Evolutionary conservation across 2,888 invertebrate species (phyloP).

Genomic region (Hypomecis atomaria): DNA sequence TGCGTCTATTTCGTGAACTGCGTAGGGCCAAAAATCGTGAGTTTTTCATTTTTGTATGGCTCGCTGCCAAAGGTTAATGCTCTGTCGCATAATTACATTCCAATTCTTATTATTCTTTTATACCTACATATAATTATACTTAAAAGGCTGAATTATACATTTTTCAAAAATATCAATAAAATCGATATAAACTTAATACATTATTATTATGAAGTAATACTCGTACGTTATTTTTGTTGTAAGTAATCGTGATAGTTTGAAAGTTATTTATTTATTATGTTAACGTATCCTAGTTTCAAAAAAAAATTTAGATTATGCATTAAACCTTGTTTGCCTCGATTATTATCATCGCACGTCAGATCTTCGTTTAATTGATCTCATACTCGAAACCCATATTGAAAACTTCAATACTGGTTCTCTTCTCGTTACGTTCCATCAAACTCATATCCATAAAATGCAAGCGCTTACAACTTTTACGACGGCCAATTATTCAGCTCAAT

Average conservation of each 20-base stretch:
- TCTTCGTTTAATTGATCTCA: no score
- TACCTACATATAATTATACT: neutral
- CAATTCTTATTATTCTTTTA: neutral
- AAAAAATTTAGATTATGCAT: no score
- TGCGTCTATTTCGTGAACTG: slow-evolving; percentile 23
- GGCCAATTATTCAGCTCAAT: slow-evolving; percentile 21
- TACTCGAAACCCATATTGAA: neutral
- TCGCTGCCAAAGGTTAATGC: slow-evolving; percentile 25
- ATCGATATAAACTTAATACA: no score
- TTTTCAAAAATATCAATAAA: no score
- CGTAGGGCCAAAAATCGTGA: slow-evolving; percentile 4
- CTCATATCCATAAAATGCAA: slow-evolving; percentile 12
- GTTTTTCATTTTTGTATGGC: slow-evolving; percentile 15
- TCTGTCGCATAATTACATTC: slow-evolving; percentile 11
- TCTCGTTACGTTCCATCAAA: neutral
- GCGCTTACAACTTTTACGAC: slow-evolving; percentile 16
- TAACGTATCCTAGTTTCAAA: no score
- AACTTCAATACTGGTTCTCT: neutral
- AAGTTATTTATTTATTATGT: no score
- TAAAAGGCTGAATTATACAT: no score
- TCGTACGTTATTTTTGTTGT: neutral
- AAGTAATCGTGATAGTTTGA: neutral
- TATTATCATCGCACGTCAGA: no score
- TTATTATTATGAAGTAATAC: no score
- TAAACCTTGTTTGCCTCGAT: no score